Conservation (phyloP, 1,140 invertebrate genomes). For the Halesus radiatus region DNA sequence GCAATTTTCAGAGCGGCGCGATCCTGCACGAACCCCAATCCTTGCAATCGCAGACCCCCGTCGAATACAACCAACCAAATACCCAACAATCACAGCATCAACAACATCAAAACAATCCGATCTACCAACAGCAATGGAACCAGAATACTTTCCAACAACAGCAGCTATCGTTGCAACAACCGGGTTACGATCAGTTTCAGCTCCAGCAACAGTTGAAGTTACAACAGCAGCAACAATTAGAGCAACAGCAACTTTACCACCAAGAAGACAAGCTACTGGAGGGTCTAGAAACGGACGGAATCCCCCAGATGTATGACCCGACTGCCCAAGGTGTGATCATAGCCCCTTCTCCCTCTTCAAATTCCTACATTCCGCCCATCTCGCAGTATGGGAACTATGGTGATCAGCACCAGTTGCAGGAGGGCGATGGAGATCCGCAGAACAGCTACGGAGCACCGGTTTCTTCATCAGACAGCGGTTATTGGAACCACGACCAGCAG, state of each 20-base stretch:
- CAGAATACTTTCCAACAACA: constrained; percentile 51
- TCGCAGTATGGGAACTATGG: neutral
- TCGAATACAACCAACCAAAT: constrained; percentile 34
- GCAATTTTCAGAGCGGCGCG: constrained; percentile 33
- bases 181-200: constrained; percentile 64
- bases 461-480: constrained; percentile 42
- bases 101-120: neutral
- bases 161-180: constrained; percentile 61
- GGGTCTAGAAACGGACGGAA: constrained; percentile 39
- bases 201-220: constrained; percentile 57
- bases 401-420: neutral
- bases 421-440: constrained; percentile 22
- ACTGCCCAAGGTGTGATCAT: too few species aligned
- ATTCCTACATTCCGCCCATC: constrained; percentile 41
- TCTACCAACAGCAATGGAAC: constrained; percentile 32
- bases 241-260: constrained; percentile 51
- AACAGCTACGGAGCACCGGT: constrained; percentile 25
- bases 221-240: constrained; percentile 30
- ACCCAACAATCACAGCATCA: constrained; percentile 27
- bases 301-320: constrained; percentile 47
- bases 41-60: constrained; percentile 29
- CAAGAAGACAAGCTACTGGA: constrained; percentile 47
- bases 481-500: constrained; percentile 52
- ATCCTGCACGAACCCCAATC: constrained; percentile 37
- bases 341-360: constrained; percentile 31